These are phyloP conservation scores for Phenganax subtilis DNA, from an alignment of 92 coral and sea anemone species.

Conservation along the genomic window DNA sequence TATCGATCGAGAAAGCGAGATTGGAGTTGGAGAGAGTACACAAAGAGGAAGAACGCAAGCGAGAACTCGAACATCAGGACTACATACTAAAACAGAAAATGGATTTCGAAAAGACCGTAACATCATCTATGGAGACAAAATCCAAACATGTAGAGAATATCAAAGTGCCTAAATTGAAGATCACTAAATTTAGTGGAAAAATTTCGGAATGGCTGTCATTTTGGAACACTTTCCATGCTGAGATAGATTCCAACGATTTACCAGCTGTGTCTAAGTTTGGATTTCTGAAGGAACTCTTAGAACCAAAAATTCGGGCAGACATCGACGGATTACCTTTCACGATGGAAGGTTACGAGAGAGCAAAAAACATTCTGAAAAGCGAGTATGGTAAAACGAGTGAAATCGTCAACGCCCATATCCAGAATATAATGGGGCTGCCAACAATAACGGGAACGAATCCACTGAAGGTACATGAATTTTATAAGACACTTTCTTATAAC, in stretches of 20 bases:
- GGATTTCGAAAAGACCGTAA: background rate
- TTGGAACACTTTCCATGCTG: slow-evolving; percentile 1
- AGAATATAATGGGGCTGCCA: too few species aligned
- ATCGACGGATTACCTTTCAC: too few species aligned
- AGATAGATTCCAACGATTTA: background rate
- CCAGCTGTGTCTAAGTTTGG: too few species aligned
- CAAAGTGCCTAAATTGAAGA: background rate
- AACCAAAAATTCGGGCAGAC: too few species aligned
- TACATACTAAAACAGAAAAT: background rate
- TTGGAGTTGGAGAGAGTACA: background rate
- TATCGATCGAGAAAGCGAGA: slow-evolving; percentile 1
- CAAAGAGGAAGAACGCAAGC: slow-evolving; percentile 2
- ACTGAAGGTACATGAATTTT: background rate
- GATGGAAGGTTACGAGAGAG: too few species aligned
- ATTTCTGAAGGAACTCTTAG: too few species aligned
- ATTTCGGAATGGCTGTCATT: background rate
- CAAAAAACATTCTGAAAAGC: too few species aligned
- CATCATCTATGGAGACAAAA: background rate
- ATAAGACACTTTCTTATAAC: background rate
- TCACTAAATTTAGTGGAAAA: background rate
- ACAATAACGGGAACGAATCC: too few species aligned
- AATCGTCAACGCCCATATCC: too few species aligned
- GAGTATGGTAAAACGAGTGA: too few species aligned
- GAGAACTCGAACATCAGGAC: background rate
- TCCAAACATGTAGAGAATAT: background rate